phyloP scores from a whole-genome alignment of 1,140 invertebrate species.

The Plectrocnemia conspersa region DNA sequence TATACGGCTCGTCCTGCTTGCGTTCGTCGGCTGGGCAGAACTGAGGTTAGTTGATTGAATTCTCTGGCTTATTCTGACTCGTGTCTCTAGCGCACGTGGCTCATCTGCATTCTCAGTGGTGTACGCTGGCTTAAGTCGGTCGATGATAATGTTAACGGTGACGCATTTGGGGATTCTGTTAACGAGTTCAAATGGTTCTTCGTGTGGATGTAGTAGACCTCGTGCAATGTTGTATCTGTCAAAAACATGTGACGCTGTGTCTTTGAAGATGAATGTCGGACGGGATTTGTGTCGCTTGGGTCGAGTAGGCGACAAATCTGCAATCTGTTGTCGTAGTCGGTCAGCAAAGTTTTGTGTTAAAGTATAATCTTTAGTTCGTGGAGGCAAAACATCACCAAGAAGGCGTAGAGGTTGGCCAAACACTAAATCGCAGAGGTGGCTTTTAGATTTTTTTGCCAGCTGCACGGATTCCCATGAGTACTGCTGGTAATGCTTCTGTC shows the following conservation, averaged over 20 bases:
- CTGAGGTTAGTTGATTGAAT: no score
- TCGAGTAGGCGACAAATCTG: not conserved
- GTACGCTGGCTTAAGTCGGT: not conserved
- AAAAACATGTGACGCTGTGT: not conserved
- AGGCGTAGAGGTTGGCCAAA: not conserved
- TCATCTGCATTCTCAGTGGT: no score
- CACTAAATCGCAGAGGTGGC: constrained; percentile 24
- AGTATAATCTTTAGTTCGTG: no score
- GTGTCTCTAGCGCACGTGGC: no score
- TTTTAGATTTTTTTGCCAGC: constrained; percentile 38
- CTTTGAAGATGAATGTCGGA: not conserved
- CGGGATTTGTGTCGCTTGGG: not conserved
- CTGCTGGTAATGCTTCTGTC: constrained; percentile 39
- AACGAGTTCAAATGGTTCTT: not conserved
- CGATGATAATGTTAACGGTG: not conserved
- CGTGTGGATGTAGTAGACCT: not conserved
- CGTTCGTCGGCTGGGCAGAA: no score
- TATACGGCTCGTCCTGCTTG: no score
- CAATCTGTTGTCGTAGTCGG: not conserved
- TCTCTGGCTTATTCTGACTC: no score
- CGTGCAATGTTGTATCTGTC: not conserved
- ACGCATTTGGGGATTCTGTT: not conserved
- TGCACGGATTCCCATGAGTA: constrained; percentile 43
- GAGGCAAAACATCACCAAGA: not conserved
- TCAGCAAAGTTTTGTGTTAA: no score